Evolutionary conservation across 2,888 invertebrate species (phyloP), one percentile per base, ranked within the genome.

Genomic region (Scaptomyza polygonia): DNA sequence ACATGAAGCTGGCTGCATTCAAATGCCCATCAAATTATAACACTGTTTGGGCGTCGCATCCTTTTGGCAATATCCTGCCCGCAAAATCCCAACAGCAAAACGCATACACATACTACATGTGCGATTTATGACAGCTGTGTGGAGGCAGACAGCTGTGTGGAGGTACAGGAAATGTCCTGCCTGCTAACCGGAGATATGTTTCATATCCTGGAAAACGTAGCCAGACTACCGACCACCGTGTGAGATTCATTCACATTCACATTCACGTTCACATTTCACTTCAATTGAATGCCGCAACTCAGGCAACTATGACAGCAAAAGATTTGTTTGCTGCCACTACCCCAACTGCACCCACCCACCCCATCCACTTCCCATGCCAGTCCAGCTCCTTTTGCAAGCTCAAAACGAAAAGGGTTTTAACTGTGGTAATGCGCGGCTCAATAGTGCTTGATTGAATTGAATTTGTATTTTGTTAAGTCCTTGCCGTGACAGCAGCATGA

Each of bases 111-210:
- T 58, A 67, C 63, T 53, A 72, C 61, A 65, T 72, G 86, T 72
- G 86, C 62, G 77, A 70, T 71, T 79, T 86, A 76, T 88, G 88
- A 86, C 82, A 82, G 86, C 72, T 66, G 48, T 27, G 42, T 43
- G 14, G 8, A 18, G 21, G 11, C 25, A n/a, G n/a, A n/a, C n/a
- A n/a, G n/a, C 6, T 9, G n/a, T 25, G 34, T 32, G 47, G 8
- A 36, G 49, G 48, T n/a, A n/a, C 69, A 89, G 91, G 91, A 91
- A 88, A 89, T 91, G 90, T 91, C 91, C 91, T 82, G 91, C 90
- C 90, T 88, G 89, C 83, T 88, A 87, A 88, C 90, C 90, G 91
- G 90, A 91, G 91, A 91, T 91, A 88, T 84, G 88, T 87, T 91
- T 90, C 88, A 90, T 90, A 89, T 90, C 90, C 90, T 74, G 89